Percentiles rank a stretch among this genome's conserved stretches.
Evolutionary conservation across 2,888 invertebrate species (phyloP).

Genomic region (Helleia helle): DNA sequence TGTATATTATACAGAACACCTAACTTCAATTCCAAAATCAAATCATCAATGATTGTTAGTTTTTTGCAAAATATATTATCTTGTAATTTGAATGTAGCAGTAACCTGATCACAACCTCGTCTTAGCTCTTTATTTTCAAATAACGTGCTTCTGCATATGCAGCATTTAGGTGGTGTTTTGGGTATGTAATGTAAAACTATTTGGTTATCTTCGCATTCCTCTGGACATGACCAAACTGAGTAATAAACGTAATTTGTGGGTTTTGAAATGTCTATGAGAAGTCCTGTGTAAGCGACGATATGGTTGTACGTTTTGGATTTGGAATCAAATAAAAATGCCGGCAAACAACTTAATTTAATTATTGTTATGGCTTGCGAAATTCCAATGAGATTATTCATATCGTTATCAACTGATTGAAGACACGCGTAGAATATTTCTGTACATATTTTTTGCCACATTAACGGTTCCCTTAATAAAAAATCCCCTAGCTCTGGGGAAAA

Average conservation of each 20-base stretch:
- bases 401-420: slow-evolving; percentile 32
- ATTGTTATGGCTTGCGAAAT: slow-evolving; percentile 40
- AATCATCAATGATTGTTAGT: slow-evolving; percentile 43
- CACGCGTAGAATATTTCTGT: slow-evolving; percentile 48
- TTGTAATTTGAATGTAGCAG: slow-evolving; percentile 37
- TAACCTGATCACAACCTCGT: slow-evolving; percentile 51
- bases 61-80: slow-evolving; percentile 30
- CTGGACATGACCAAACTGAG: slow-evolving; percentile 63
- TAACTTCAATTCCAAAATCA: slow-evolving; percentile 37
- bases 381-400: slow-evolving; percentile 27
- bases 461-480: slow-evolving; percentile 44
- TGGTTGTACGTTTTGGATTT: slow-evolving; percentile 34
- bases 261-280: slow-evolving; percentile 42
- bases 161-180: slow-evolving; percentile 49
- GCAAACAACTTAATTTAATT: slow-evolving; percentile 40
- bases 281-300: slow-evolving; percentile 37
- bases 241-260: slow-evolving; percentile 47
- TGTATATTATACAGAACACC: slow-evolving; percentile 39
- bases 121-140: slow-evolving; percentile 57
- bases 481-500: slow-evolving; percentile 36
- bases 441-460: slow-evolving; percentile 38
- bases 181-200: slow-evolving; percentile 50
- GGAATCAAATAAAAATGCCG: slow-evolving; percentile 26
- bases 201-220: slow-evolving; percentile 58
- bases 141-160: slow-evolving; percentile 41